Evolutionary conservation across 1,140 invertebrate species (phyloP).

Genomic region (Formica selysi): DNA sequence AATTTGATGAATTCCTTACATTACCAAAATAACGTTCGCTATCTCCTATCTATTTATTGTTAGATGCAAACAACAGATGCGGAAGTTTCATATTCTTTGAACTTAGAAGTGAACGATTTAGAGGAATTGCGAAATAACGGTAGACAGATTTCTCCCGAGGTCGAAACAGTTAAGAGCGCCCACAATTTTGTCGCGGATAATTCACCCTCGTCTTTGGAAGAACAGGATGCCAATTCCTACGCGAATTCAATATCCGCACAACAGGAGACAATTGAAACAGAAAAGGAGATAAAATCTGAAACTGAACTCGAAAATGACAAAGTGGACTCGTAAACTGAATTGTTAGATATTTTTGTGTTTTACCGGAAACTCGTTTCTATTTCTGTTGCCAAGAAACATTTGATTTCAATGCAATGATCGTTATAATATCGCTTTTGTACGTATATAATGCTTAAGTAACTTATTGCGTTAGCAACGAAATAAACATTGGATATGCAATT

Average conservation of each 20-base stretch:
- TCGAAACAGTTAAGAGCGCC: neutral
- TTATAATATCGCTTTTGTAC: neutral
- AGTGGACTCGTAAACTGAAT: neutral
- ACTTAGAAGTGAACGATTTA: neutral
- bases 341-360: neutral
- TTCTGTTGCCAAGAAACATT: neutral
- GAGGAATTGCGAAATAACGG: neutral
- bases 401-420: neutral
- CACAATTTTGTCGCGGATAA: neutral
- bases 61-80: neutral
- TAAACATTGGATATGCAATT: slow-evolving; percentile 12
- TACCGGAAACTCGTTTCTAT: slow-evolving; percentile 2
- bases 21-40: neutral
- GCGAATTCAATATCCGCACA: neutral
- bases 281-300: slow-evolving; percentile 8
- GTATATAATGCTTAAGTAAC: neutral
- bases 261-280: neutral
- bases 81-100: neutral
- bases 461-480: slow-evolving; percentile 18
- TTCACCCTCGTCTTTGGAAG: neutral
- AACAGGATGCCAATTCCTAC: neutral
- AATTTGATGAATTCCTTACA: neutral
- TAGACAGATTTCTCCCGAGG: neutral
- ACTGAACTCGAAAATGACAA: neutral
- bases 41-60: neutral